Evolutionary conservation across 2,113 vertebrate species (phyloP).

Genomic region (Myotis brandtii): DNA sequence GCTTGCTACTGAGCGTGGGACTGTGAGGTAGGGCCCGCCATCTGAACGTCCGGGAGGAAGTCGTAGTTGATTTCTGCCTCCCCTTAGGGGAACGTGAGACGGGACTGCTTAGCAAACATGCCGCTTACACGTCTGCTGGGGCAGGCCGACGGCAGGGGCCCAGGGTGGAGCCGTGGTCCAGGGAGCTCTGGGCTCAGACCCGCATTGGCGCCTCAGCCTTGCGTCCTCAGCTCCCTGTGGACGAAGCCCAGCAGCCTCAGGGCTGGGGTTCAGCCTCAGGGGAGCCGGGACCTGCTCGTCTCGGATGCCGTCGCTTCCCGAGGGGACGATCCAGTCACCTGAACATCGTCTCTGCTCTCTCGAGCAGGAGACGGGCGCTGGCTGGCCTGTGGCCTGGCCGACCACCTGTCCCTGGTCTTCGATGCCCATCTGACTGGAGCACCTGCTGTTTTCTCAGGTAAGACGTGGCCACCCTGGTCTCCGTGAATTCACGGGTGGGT

Average conservation of each 20-base stretch:
- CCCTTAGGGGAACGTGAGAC: background rate
- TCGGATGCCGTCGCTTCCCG: background rate
- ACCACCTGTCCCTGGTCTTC: slow-evolving; percentile 88
- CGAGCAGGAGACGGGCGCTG: slow-evolving; percentile 90
- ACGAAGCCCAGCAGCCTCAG: background rate
- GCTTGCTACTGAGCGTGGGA: background rate
- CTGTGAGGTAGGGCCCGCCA: fast-evolving
- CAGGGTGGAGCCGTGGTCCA: background rate
- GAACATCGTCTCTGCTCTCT: background rate
- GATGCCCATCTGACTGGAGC: slow-evolving; percentile 84
- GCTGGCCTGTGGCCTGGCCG: slow-evolving; percentile 91
- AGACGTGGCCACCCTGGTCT: background rate
- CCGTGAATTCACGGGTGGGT: fast-evolving
- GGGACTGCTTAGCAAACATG: fast-evolving
- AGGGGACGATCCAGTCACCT: background rate
- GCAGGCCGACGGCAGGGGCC: fast-evolving
- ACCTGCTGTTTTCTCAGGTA: slow-evolving; percentile 91
- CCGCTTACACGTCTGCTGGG: background rate
- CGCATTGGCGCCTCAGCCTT: background rate
- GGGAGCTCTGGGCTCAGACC: background rate
- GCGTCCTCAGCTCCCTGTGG: background rate
- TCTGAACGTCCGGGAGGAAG: background rate
- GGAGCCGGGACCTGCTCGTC: background rate
- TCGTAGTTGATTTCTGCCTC: no score
- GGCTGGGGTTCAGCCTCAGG: background rate